These are phyloP conservation scores for Brotula barbata DNA, from an alignment of 2,797 vertebrate species.

Conservation along the genomic window DNA sequence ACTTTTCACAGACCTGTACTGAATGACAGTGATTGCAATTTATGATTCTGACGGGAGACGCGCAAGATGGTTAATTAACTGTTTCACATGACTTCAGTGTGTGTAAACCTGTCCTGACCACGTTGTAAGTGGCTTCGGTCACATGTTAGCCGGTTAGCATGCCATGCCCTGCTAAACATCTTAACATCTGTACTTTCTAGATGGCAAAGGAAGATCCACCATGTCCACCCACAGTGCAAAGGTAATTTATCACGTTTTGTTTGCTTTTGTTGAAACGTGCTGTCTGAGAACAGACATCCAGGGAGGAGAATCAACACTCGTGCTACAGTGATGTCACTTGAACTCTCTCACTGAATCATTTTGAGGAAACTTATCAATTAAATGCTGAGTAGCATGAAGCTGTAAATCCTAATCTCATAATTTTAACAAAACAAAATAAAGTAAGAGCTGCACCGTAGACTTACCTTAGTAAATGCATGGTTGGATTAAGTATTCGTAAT, in stretches of 20 bases:
- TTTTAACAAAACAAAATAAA: too few relatives aligned
- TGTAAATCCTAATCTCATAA: too few relatives aligned
- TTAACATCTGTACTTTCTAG: accelerated
- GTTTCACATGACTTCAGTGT: too few relatives aligned
- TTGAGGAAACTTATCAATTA: conserved; percentile 45
- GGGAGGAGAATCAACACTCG: not conserved
- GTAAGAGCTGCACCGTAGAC: too few relatives aligned
- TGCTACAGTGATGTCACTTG: conserved; percentile 71
- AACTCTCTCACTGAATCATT: conserved; percentile 75
- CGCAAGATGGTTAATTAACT: not conserved
- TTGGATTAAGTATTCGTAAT: too few relatives aligned
- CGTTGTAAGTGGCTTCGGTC: not conserved
- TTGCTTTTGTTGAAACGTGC: too few relatives aligned
- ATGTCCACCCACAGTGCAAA: accelerated
- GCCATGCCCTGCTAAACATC: not conserved
- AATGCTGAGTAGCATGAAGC: conserved; percentile 69
- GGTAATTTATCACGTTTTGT: too few relatives aligned
- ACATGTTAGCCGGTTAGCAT: conserved; percentile 26
- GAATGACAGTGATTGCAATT: conserved; percentile 78
- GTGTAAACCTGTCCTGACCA: accelerated
- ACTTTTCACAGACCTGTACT: conserved; percentile 84
- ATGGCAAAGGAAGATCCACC: not conserved
- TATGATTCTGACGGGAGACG: conserved; percentile 75
- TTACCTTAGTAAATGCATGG: too few relatives aligned
- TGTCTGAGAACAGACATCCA: not conserved